Evolutionary conservation across 2,888 invertebrate species (phyloP), one percentile per base, ranked within the genome.

Genomic region (Phasia obesa): DNA sequence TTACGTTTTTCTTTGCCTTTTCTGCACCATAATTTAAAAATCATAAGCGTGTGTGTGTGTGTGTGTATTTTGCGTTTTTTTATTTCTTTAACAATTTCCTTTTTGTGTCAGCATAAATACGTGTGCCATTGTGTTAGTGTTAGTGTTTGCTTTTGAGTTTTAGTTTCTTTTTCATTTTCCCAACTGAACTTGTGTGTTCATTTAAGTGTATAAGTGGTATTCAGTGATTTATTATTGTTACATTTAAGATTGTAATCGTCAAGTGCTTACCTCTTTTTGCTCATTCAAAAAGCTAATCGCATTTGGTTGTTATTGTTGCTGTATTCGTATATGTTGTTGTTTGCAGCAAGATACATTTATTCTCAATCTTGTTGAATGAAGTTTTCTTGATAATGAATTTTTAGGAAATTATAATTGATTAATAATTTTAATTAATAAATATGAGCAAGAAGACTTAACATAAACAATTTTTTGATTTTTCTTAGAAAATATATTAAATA

Each of bases 181-280:
- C 53, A 6, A 21, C 35, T 49, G 38, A 19, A 38, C 23, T 21
- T 69, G 57, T 59, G 84, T 76, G 84, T 71, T 71, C 81, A 75
- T 75, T 76, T 81, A 59, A 81, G 81, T 78, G 81, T 79, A 31
- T 77, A 80, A 84, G 76, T 81, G 84, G 78, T 75, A 71, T 79
- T 83, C 83, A 65, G 83, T 79, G 83, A 83, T 83, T 83, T 83
- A 83, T 83, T 75, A 65, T 79, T 83, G 83, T 79, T 79, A 83
- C 83, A 83, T 83, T 83, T 71, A 65, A 83, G 79, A 83, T 83
- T 79, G 70, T 79, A 83, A 83, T 83, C 79, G 70, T 83, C 83
- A 83, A 83, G 83, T 79, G 59, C 65, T 75, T 75, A 59, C 47
- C n/a, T 9, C 67, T 64, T 65, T 65, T 70, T 49, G 44, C 19